These are phyloP conservation scores for Macrocentrus cingulum DNA, from an alignment of 1,140 invertebrate species.

Conservation along the genomic window DNA sequence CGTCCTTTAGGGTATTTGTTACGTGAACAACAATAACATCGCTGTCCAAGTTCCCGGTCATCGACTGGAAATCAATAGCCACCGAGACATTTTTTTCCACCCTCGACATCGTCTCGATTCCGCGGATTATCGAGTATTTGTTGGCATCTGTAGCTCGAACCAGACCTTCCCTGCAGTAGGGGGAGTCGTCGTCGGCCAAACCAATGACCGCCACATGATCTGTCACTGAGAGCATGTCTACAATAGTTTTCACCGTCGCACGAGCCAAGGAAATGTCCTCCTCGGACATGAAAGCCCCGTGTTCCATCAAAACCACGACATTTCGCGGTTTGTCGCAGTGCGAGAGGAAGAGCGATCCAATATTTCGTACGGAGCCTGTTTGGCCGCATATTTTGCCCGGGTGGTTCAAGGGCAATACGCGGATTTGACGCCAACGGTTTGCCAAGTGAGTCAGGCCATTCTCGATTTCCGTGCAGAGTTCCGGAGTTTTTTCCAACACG, in stretches of 20 bases:
- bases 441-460: constrained; percentile 39
- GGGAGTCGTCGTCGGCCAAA: constrained; percentile 36
- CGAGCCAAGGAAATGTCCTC: constrained; percentile 49
- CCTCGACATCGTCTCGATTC: constrained; percentile 45
- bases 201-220: constrained; percentile 50
- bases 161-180: constrained; percentile 47
- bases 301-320: constrained; percentile 50
- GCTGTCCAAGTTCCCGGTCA: constrained; percentile 40
- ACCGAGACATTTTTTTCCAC: constrained; percentile 44
- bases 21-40: constrained; percentile 51
- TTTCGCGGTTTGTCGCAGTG: constrained; percentile 51
- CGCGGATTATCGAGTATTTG: constrained; percentile 48
- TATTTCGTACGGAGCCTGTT: constrained; percentile 48
- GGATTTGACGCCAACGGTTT: constrained; percentile 52
- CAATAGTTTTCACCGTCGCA: constrained; percentile 51
- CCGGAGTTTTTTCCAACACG: constrained; percentile 32
- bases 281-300: constrained; percentile 50
- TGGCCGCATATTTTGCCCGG: constrained; percentile 53
- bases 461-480: constrained; percentile 47
- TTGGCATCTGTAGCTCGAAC: constrained; percentile 52
- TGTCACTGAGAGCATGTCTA: constrained; percentile 51
- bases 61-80: constrained; percentile 39
- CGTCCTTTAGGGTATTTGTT: constrained; percentile 44
- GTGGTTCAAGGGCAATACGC: constrained; percentile 46
- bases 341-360: constrained; percentile 49